Evolutionary conservation across 2,113 vertebrate genomes (phyloP).

Genomic region (Stegostoma tigrinum): DNA sequence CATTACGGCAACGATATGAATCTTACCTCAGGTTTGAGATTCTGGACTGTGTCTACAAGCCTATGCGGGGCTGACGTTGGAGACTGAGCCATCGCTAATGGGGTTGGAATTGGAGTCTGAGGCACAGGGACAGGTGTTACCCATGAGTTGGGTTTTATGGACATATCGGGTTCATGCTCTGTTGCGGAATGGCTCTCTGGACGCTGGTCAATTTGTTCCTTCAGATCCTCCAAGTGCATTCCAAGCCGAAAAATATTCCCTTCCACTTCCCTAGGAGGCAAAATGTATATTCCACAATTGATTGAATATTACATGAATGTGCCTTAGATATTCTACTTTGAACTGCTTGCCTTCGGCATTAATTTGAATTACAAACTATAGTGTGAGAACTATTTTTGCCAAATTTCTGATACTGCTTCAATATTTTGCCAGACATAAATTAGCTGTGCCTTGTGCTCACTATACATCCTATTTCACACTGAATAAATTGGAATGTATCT

Average conservation of each 20-base stretch:
- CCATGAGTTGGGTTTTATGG: not conserved
- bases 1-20: not conserved
- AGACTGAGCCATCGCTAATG: constrained; percentile 38
- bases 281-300: not conserved
- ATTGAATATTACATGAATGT: not conserved
- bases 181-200: constrained; percentile 5
- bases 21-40: constrained; percentile 53
- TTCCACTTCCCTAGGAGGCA: constrained; percentile 65
- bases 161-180: not conserved
- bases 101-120: not conserved
- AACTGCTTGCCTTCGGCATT: not conserved
- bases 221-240: constrained; percentile 68
- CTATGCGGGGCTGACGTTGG: fast-evolving
- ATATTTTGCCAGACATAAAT: not conserved
- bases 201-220: constrained; percentile 56
- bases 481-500: not conserved
- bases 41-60: not conserved
- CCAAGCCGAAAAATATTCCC: constrained; percentile 71
- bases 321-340: not conserved
- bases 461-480: not conserved
- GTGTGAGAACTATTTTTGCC: not conserved
- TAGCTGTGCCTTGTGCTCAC: not conserved
- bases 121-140: not conserved
- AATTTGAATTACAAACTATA: not conserved
- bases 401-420: not conserved